These are phyloP conservation scores for Meloe dianella DNA, from an alignment of 2,888 invertebrate genomes.

Conservation along the genomic window DNA sequence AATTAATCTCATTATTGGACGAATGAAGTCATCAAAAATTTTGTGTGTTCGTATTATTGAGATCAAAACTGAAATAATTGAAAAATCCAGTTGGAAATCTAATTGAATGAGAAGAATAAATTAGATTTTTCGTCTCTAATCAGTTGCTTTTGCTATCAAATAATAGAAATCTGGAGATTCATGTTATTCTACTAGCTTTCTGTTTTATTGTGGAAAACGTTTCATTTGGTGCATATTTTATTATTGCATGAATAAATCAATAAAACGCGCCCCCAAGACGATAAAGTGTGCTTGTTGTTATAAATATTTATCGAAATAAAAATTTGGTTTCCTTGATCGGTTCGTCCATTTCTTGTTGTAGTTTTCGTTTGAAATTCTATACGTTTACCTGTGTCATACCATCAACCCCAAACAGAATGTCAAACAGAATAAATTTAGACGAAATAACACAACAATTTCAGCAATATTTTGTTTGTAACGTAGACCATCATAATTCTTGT, in stretches of 20 bases:
- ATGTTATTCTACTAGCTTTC: not conserved
- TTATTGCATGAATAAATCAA: not conserved
- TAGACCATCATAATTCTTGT: not conserved
- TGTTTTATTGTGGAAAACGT: not conserved
- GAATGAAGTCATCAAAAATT: not conserved
- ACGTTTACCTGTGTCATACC: not conserved
- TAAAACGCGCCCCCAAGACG: not conserved
- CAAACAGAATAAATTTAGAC: not conserved
- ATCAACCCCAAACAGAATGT: not conserved
- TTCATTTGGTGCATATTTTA: not conserved
- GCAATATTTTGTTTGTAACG: not conserved
- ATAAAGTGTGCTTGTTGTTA: not conserved
- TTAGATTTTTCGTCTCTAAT: no score
- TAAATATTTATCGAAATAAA: not conserved
- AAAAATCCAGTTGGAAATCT: not conserved
- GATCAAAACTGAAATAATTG: not conserved
- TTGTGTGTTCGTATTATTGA: no score
- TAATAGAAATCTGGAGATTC: not conserved
- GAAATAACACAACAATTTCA: not conserved
- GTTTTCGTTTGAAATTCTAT: not conserved
- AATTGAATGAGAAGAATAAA: no score
- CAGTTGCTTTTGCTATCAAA: no score
- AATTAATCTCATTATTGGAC: not conserved
- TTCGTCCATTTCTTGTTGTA: not conserved
- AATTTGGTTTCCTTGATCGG: not conserved